A percentile compares a stretch with the other conserved stretches of the same genome.
Conservation (phyloP, 2,888 invertebrate genomes). For the Acanthosepion esculentum region DNA sequence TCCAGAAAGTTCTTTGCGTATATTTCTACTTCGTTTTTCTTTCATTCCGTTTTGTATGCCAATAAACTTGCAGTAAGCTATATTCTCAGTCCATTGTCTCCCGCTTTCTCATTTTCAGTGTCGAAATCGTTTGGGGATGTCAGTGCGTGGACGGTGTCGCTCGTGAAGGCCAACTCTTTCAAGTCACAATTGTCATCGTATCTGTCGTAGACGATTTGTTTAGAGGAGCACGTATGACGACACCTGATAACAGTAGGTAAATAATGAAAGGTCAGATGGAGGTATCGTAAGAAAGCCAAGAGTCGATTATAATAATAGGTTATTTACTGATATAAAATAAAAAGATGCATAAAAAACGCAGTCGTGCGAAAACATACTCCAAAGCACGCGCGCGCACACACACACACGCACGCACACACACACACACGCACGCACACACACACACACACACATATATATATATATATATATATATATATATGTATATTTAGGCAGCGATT, state of each 20-base stretch:
- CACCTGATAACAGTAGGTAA: constrained; percentile 13
- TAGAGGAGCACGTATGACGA: constrained; percentile 8
- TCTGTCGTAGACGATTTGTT: not conserved
- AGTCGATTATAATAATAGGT: not conserved
- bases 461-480: too few species aligned
- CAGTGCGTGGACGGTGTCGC: not conserved
- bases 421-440: too few species aligned
- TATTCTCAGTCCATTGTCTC: not conserved
- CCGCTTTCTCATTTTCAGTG: not conserved
- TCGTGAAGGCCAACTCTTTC: constrained; percentile 9
- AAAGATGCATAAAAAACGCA: too few species aligned
- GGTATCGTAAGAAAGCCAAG: not conserved
- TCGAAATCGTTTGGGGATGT: not conserved
- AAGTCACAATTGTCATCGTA: constrained; percentile 21
- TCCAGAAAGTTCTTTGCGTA: too few species aligned
- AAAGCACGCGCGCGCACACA: too few species aligned
- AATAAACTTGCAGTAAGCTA: not conserved
- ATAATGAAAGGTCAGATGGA: not conserved
- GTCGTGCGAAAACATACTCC: too few species aligned
- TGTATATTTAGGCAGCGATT: too few species aligned
- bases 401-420: too few species aligned
- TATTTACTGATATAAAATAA: not conserved
- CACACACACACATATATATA: too few species aligned
- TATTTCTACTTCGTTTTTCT: too few species aligned
- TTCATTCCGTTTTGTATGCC: not conserved